A percentile compares a stretch with the other conserved stretches of the same genome.
Evolutionary conservation across 2,113 vertebrate species (phyloP).

Genomic region (human (Homo sapiens)): GRCh38 chr11:47370001-47370500

Average conservation of each 20-base stretch:
- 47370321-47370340: background rate
- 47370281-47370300: background rate
- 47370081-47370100: background rate
- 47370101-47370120: background rate
- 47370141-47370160: background rate
- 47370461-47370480: no score
- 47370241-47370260: background rate
- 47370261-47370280: background rate
- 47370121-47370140: background rate
- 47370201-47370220: background rate
- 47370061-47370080: no score
- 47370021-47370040: no score
- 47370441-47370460: no score
- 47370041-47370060: background rate
- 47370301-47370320: background rate
- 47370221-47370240: background rate
- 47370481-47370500: no score
- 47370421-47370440: no score
- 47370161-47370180: background rate
- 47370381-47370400: background rate
- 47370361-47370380: background rate
- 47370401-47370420: background rate
- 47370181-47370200: background rate
- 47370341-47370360: background rate
- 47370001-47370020: background rate